phyloP scores from a whole-genome alignment of 2,797 vertebrate species.

The Pelochelys cantorii region DNA sequence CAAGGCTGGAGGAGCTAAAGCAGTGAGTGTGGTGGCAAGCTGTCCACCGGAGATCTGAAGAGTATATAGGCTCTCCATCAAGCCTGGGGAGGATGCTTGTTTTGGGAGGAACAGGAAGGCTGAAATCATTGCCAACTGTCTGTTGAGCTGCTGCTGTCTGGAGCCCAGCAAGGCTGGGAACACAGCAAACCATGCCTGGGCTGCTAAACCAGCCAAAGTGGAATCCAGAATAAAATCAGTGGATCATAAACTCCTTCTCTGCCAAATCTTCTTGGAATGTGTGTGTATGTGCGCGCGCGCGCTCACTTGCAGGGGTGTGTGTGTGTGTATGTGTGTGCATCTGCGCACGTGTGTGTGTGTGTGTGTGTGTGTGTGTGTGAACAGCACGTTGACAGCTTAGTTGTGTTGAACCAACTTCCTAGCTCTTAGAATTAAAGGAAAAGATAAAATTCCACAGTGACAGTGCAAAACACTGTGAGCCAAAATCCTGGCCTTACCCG shows the following conservation, averaged over 20 bases:
- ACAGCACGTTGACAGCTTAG: not conserved
- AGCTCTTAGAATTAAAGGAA: not conserved
- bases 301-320: not conserved
- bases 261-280: conserved; percentile 39
- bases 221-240: conserved; percentile 52
- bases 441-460: not conserved
- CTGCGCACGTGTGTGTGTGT: not conserved
- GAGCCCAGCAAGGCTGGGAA: conserved; percentile 46
- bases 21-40: not conserved
- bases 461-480: not conserved
- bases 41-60: conserved; percentile 50
- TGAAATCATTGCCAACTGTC: conserved; percentile 42
- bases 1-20: conserved; percentile 1
- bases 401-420: not conserved
- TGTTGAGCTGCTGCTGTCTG: conserved; percentile 30
- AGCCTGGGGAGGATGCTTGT: conserved; percentile 17
- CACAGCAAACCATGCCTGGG: conserved; percentile 35
- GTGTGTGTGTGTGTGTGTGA: too few relatives aligned
- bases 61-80: conserved; percentile 17
- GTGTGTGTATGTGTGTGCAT: too few relatives aligned
- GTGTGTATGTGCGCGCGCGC: too few relatives aligned
- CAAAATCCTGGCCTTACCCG: not conserved
- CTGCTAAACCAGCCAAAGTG: conserved; percentile 61
- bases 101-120: conserved; percentile 50
- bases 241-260: conserved; percentile 44